phyloP scores from a whole-genome alignment of 2,113 vertebrate species.

The cattle (Bos taurus) region ARS-UCD2.0 NC_037332.1:63754001-63754500 shows the following conservation, averaged over 20 bases:
- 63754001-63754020: background rate
- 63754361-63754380: background rate
- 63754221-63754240: background rate
- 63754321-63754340: background rate
- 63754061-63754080: background rate
- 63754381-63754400: background rate
- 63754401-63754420: background rate
- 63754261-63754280: background rate
- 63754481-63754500: background rate
- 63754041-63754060: background rate
- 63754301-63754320: background rate
- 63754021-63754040: background rate
- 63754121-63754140: background rate
- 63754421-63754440: background rate
- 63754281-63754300: background rate
- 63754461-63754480: background rate
- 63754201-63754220: background rate
- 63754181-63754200: background rate
- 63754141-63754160: background rate
- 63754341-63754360: background rate
- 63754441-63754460: background rate
- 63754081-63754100: background rate
- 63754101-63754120: background rate
- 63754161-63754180: background rate
- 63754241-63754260: background rate